Evolutionary conservation across 2,888 invertebrate species (phyloP), one percentile per base, ranked within the genome.

Genomic region (Isotomurus palustris): DNA sequence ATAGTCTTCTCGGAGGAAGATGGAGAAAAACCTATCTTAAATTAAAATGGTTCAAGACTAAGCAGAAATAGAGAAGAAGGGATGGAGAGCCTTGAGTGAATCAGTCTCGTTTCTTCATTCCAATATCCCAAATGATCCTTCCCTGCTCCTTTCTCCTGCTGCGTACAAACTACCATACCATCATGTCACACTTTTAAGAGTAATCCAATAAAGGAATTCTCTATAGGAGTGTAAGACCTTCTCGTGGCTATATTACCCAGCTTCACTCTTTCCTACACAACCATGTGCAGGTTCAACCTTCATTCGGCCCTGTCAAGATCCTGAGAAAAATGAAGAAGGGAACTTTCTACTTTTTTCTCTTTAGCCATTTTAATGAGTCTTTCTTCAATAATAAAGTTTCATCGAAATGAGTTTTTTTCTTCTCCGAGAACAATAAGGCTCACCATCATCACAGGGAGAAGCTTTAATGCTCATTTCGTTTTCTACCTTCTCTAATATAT

Each of bases 41-140:
- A 50, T 50, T 50, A 38, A 50, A 50, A 50, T 50, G 50, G 50
- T 27, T 50, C 24, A 50, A n/a, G n/a, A n/a, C n/a, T n/a, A n/a
- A n/a, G n/a, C n/a, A n/a, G n/a, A n/a, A n/a, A n/a, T n/a, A n/a
- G n/a, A n/a, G n/a, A n/a, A n/a, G n/a, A n/a, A n/a, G n/a, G n/a
- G n/a, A n/a, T n/a, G n/a, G n/a, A n/a, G n/a, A n/a, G n/a, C n/a
- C n/a, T n/a, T n/a, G n/a, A n/a, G n/a, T n/a, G n/a, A n/a, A n/a
- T n/a, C n/a, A n/a, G n/a, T n/a, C n/a, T n/a, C n/a, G n/a, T n/a
- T n/a, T n/a, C n/a, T n/a, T n/a, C n/a, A n/a, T n/a, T n/a, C n/a
- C n/a, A n/a, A n/a, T n/a, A n/a, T n/a, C n/a, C n/a, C n/a, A n/a
- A n/a, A n/a, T n/a, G n/a, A n/a, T n/a, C n/a, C n/a, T n/a, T n/a